Conservation (phyloP, 2,888 invertebrate genomes). For the Eupithecia tripunctaria region DNA sequence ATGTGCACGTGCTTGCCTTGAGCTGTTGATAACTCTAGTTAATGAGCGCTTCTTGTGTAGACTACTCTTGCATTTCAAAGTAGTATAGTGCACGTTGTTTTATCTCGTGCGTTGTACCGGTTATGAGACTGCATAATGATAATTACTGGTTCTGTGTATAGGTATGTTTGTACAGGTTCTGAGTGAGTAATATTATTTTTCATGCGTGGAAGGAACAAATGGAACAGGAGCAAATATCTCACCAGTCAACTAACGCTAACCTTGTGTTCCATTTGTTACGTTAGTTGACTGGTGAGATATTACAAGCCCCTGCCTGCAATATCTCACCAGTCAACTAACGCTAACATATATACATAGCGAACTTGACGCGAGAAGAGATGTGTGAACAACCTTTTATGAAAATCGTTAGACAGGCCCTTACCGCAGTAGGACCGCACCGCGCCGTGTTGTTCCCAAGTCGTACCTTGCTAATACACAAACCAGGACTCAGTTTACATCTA, state of each 20-base stretch:
- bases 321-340: background rate
- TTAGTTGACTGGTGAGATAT: no score
- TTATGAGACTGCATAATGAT: slow-evolving; percentile 10
- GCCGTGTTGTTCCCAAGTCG: no score
- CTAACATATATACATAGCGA: no score
- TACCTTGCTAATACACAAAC: no score
- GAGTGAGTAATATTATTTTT: background rate
- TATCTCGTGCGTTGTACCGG: slow-evolving; percentile 18
- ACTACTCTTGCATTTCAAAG: slow-evolving; percentile 34
- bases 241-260: no score
- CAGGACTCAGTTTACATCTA: no score
- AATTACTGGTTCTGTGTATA: background rate
- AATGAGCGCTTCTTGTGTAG: slow-evolving; percentile 56
- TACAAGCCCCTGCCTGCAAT: background rate
- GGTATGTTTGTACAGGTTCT: background rate
- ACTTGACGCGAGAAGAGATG: no score
- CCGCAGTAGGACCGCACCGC: no score
- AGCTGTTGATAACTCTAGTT: slow-evolving; percentile 60
- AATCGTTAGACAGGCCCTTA: no score
- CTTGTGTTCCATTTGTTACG: background rate
- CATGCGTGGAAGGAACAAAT: no score
- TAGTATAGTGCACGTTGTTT: slow-evolving; percentile 21
- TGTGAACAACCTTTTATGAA: no score
- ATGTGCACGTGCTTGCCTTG: slow-evolving; percentile 65
- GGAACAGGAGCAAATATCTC: no score